phyloP scores from a whole-genome alignment of 1,140 invertebrate genomes.

The Potamilus streckersoni region DNA sequence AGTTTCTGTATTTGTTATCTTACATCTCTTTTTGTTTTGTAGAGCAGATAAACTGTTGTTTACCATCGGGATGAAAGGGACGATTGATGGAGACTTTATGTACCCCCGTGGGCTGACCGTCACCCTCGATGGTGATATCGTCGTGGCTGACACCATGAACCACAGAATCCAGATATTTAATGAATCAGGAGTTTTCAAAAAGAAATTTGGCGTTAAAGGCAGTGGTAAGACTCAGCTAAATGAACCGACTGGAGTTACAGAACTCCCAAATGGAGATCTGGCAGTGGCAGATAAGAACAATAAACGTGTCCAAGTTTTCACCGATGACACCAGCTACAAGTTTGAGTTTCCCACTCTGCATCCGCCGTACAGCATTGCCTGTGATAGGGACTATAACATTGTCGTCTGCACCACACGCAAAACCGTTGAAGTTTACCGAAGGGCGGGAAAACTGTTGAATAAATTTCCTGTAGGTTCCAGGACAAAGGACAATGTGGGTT shows the following conservation, averaged over 20 bases:
- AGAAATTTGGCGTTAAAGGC: constrained; percentile 51
- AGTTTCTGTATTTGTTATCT: neutral
- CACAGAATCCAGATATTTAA: constrained; percentile 77
- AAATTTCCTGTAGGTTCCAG: constrained; percentile 35
- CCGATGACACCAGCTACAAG: constrained; percentile 75
- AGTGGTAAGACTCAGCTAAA: constrained; percentile 50
- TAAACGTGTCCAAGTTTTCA: constrained; percentile 89
- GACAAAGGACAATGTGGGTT: constrained; percentile 21
- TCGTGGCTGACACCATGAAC: constrained; percentile 93
- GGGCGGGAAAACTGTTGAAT: constrained; percentile 45
- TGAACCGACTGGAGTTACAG: constrained; percentile 55
- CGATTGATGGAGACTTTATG: constrained; percentile 50
- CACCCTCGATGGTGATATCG: constrained; percentile 83
- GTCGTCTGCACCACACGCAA: constrained; percentile 41
- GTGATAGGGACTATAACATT: constrained; percentile 45
- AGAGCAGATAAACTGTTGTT: constrained; percentile 61
- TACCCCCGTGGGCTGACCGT: constrained; percentile 76
- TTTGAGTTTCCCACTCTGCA: constrained; percentile 40
- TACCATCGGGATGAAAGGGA: constrained; percentile 50
- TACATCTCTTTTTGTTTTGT: constrained; percentile 18
- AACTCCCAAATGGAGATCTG: constrained; percentile 68
- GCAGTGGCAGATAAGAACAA: constrained; percentile 94
- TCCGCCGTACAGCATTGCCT: constrained; percentile 45
- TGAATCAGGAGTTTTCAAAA: constrained; percentile 53
- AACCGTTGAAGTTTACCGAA: constrained; percentile 53